Base-by-base conservation (phyloP, 2,888 invertebrate genomes). In the Drosophila sordidula region DNA sequence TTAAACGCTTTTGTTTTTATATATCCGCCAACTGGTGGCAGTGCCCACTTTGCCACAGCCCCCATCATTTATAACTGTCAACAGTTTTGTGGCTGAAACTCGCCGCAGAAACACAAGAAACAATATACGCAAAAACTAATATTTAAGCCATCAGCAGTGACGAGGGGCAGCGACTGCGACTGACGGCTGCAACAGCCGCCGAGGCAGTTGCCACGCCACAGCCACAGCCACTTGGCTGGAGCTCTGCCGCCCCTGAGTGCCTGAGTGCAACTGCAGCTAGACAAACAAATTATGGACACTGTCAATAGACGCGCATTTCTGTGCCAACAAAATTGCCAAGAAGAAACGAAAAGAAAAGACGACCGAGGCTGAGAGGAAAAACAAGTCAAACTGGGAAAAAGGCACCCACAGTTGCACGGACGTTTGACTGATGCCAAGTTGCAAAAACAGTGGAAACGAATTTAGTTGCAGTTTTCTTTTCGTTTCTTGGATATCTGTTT, bases 271-370 rank as follows among this genome's bases (percentile, higher is more conserved):
- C 47, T 57, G 77, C 61, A 65, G 70, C 89, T 82, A 89, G 87
- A 88, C 90, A 89, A 85, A 83, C 90, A 87, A 89, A 89, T 89
- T 89, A 89, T 89, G 80, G 89, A 74, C 76, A 80, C 90, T 83
- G 90, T 90, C 88, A 89, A 90, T 85, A 82, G 90, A 81, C 75
- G 71, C 71, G 88, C 76, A 79, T 86, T 82, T 85, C 78, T 62
- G 73, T 75, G 75, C 80, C 86, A 79, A 71, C 70, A 77, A 85
- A 82, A 78, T 84, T 67, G 85, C 75, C 49, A 70, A 63, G 61
- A 62, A 67, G 64, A 42, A 42, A 42, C 39, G 32, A 46, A 51
- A 59, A 49, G 14, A 52, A 34, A 44, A 49, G 34, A 1, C 18
- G 18, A 18, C 18, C 18, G 34, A 46, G 52, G 36, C 56, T 6